Percentiles rank a stretch among this genome's conserved stretches.
Conservation (phyloP, 2,113 vertebrate species). For the Colaptes auratus region DNA sequence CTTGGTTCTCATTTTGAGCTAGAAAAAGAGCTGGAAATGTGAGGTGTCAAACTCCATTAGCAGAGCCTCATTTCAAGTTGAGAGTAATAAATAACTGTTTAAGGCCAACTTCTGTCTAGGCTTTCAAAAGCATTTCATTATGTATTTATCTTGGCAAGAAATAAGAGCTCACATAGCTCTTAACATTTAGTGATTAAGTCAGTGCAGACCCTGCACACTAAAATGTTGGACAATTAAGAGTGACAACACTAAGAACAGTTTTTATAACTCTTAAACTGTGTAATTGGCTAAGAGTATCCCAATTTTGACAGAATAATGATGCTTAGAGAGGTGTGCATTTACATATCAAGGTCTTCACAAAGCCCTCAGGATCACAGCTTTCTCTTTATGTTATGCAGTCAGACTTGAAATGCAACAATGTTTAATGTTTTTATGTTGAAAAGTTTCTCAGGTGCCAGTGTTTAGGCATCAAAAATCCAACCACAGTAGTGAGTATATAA, state of each 20-base stretch:
- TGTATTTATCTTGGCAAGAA: not conserved
- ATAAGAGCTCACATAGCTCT: not conserved
- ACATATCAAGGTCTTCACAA: not conserved
- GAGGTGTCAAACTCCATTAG: not conserved
- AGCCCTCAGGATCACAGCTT: not conserved
- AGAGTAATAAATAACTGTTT: not conserved
- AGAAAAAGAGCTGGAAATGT: not conserved
- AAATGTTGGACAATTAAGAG: not conserved
- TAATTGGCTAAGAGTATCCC: not conserved
- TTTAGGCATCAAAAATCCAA: not conserved
- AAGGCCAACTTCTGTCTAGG: not conserved
- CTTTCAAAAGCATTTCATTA: not conserved
- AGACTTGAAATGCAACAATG: not conserved
- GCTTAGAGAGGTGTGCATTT: not conserved
- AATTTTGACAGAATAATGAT: constrained; percentile 7
- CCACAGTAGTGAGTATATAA: not conserved
- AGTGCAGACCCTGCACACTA: not conserved
- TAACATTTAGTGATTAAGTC: not conserved
- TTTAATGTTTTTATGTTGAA: not conserved
- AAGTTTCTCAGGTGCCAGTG: not conserved
- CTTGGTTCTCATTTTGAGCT: not conserved
- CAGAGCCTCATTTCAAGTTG: not conserved
- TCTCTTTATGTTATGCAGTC: not conserved
- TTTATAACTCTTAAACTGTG: not conserved
- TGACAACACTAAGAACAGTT: not conserved